Percentiles rank a stretch among this genome's conserved stretches.
These are phyloP conservation scores for Gasteruption jaculator DNA, from an alignment of 2,888 invertebrate species.

Conservation along the genomic window DNA sequence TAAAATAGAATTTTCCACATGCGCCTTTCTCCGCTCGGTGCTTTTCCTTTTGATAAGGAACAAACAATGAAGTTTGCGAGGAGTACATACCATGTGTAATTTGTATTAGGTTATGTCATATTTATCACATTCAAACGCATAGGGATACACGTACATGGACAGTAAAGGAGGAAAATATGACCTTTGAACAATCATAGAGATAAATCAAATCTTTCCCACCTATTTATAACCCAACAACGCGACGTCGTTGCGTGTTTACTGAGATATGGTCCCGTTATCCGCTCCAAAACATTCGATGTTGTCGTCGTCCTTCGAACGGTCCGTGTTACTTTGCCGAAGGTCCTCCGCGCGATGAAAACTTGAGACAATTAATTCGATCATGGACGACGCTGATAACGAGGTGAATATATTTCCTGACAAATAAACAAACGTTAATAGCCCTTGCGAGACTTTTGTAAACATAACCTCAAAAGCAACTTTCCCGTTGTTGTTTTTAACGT, in stretches of 20 bases:
- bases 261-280: no score
- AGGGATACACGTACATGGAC: constrained; percentile 13
- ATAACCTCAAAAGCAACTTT: no score
- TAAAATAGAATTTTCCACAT: no score
- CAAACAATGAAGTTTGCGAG: no score
- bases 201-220: constrained; percentile 9
- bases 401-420: constrained; percentile 23
- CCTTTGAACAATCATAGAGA: constrained; percentile 20
- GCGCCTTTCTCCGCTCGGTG: no score
- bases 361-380: constrained; percentile 14
- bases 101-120: constrained; percentile 17
- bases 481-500: no score
- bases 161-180: constrained; percentile 18
- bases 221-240: no score
- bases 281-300: no score
- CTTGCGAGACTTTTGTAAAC: background rate
- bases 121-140: constrained; percentile 14
- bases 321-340: no score
- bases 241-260: no score
- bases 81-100: constrained; percentile 5
- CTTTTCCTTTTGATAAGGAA: no score
- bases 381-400: constrained; percentile 24
- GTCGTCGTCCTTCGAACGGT: no score
- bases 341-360: constrained; percentile 14
- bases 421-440: constrained; percentile 4